These are phyloP conservation scores for Menidia beryllina DNA, from an alignment of 2,113 vertebrate species.

Conservation along the genomic window DNA sequence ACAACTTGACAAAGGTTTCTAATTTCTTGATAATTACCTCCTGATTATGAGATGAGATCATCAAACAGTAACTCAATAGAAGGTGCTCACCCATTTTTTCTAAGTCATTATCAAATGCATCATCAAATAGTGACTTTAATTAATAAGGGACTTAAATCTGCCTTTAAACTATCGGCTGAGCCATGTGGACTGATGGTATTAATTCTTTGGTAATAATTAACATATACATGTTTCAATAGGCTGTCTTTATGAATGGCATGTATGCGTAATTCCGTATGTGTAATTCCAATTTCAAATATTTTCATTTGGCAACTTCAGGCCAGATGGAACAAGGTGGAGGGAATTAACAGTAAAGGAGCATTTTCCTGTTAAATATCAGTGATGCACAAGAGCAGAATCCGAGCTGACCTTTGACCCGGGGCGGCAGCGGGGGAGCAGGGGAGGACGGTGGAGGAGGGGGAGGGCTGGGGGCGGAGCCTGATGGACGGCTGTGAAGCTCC, in stretches of 20 bases:
- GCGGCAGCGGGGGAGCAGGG: slow-evolving; percentile 70
- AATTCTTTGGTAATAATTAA: background rate
- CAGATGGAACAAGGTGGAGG: background rate
- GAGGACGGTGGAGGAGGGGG: slow-evolving; percentile 70
- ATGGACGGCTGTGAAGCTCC: slow-evolving; percentile 61
- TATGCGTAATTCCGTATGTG: too few relatives aligned
- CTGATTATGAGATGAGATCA: background rate
- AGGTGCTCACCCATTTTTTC: background rate
- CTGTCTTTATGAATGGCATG: too few relatives aligned
- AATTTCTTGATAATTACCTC: background rate
- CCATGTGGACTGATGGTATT: background rate
- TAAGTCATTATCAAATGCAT: background rate
- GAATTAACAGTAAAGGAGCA: background rate
- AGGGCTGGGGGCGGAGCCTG: slow-evolving; percentile 53
- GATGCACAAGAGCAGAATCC: background rate
- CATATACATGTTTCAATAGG: background rate
- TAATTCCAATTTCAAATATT: too few relatives aligned
- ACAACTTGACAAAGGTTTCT: background rate
- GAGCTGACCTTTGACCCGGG: slow-evolving; percentile 69
- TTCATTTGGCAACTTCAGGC: too few relatives aligned
- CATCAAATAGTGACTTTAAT: background rate
- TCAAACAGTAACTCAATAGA: background rate
- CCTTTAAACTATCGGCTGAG: too few relatives aligned
- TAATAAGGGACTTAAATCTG: background rate
- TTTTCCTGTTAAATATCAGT: background rate